These are phyloP conservation scores for Neotoxoptera formosana DNA, from an alignment of 1,140 invertebrate species.

Conservation along the genomic window DNA sequence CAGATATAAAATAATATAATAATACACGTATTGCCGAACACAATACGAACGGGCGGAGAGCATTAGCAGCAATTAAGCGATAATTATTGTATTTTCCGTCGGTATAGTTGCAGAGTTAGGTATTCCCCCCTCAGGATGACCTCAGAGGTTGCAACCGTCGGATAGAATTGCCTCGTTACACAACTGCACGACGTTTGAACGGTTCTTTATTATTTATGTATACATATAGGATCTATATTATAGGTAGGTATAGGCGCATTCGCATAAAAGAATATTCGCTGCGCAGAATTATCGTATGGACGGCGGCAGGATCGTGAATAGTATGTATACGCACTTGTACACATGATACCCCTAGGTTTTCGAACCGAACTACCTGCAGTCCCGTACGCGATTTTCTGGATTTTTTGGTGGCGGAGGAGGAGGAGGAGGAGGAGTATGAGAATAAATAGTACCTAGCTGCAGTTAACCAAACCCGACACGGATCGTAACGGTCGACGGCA, in stretches of 20 bases:
- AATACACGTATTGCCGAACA: not conserved
- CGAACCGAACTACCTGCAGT: not conserved
- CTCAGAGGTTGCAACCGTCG: conserved; percentile 34
- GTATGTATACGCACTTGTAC: not conserved
- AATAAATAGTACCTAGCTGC: not conserved
- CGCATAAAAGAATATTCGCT: not conserved
- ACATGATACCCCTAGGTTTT: not conserved
- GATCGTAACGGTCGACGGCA: not conserved
- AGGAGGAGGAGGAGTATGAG: too few relatives aligned
- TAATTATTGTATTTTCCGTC: conserved; percentile 34
- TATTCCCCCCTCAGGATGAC: not conserved
- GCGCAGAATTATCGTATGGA: not conserved
- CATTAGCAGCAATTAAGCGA: conserved; percentile 50
- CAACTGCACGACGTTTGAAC: conserved; percentile 43
- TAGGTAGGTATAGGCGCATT: too few relatives aligned
- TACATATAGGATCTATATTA: too few relatives aligned
- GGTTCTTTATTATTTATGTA: conserved; percentile 11
- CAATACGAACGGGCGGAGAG: not conserved
- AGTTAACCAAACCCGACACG: not conserved
- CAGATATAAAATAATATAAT: not conserved
- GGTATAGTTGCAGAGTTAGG: not conserved
- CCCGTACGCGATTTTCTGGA: not conserved
- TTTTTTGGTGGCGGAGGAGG: not conserved
- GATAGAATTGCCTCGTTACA: not conserved
- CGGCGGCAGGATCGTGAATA: too few relatives aligned